Base-by-base conservation (phyloP, 2,113 vertebrate species). In the Ciconia maguari region DNA sequence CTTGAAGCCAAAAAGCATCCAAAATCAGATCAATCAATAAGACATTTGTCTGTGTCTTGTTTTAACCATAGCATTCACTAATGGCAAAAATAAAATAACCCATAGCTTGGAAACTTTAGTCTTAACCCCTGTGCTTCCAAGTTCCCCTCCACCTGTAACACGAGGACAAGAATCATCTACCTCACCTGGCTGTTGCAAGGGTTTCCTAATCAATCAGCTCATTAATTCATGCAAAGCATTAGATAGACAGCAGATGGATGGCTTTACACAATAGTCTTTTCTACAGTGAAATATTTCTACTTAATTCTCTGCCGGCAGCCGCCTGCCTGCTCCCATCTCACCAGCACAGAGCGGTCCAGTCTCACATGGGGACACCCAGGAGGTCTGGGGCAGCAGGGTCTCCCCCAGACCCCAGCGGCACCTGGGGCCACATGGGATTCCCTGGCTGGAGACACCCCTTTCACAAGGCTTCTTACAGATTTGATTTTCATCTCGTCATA, bases 141-240 rank as follows among this genome's bases (percentile, higher is more conserved):
- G 42, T 10, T 70, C 30, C 62, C 65, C 55, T 61, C 70, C 41
- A 84, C 78, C 88, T 90, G 93, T 89, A 94, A 91, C 71, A 44
- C 0, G 3, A 90, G 52, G 34, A 71, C 52, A 84, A 55, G 66
- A 94, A 74, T 66, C 38, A 60, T 44, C 62, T 51, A 57, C 62
- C 79, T 86, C 60, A 30, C 48, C 20, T 1, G 0, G 22, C 90
- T 83, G 66, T 66, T 66, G 71, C 92, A 93, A 81, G 68, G 34
- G 64, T 87, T 88, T 79, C 57, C 94, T 88, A 88, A 96, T 95
- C 96, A 94, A 95, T 94, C 81, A 86, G 78, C 90, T 91, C 85
- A 94, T 96, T 96, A 96, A 93, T 93, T 90, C 89, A 90, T 51
- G 49, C 88, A 94, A 96, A 85, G 88, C 81, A 58, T 68, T 52